phyloP scores from a whole-genome alignment of 2,113 vertebrate genomes.

The Osmerus mordax region DNA sequence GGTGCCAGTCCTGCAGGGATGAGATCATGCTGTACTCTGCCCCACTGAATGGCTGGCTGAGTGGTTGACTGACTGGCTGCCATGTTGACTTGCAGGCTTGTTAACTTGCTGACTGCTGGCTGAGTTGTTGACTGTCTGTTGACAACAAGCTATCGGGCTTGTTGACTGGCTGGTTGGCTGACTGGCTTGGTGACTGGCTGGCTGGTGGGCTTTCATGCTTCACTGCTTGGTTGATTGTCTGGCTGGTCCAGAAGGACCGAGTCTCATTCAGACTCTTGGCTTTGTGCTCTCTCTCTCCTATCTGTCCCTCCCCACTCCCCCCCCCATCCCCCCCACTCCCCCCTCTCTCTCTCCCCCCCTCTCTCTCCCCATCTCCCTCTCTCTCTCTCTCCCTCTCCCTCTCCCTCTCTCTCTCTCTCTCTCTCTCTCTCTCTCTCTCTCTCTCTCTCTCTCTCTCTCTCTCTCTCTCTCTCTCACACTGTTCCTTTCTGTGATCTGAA shows the following conservation, averaged over 20 bases:
- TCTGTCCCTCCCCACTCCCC: background rate
- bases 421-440: background rate
- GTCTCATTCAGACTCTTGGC: background rate
- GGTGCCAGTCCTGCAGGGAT: conserved; percentile 69
- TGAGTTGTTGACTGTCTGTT: no score
- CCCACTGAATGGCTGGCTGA: conserved; percentile 13
- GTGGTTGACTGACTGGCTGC: conserved; percentile 14
- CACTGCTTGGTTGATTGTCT: no score
- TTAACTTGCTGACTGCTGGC: no score
- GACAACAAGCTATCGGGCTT: no score
- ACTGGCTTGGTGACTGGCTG: no score
- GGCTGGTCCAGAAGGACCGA: no score
- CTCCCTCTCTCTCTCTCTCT: background rate
- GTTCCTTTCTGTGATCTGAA: background rate
- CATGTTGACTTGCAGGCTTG: background rate
- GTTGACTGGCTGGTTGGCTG: no score
- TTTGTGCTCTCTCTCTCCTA: background rate
- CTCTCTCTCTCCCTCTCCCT: background rate
- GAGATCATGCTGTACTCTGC: conserved; percentile 65
- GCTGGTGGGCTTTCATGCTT: no score
- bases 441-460: background rate
- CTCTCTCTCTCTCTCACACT: background rate
- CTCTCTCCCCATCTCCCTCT: background rate
- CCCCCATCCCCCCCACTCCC: background rate
- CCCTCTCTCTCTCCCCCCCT: background rate